Conservation (phyloP, 2,888 invertebrate genomes). For the Polyommatus iphigenia region DNA sequence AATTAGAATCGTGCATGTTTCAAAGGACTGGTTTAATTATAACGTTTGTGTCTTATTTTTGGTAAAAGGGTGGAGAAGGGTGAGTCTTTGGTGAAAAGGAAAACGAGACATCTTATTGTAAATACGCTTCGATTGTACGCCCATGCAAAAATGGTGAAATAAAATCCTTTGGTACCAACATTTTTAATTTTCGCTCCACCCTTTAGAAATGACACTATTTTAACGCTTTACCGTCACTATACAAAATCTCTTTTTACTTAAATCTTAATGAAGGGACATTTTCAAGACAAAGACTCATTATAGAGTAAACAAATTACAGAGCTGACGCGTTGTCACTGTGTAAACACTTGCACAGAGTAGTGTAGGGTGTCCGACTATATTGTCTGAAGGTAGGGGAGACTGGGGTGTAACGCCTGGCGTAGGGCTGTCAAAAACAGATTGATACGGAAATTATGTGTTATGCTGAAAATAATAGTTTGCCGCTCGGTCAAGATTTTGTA, state of each 20-base stretch:
- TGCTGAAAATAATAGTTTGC: neutral
- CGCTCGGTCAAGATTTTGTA: neutral
- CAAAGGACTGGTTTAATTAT: constrained; percentile 40
- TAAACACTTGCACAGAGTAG: constrained; percentile 44
- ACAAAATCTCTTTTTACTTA: constrained; percentile 8
- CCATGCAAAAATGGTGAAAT: neutral
- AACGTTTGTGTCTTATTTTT: constrained; percentile 24
- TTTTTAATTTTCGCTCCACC: neutral
- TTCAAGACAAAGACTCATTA: constrained; percentile 21
- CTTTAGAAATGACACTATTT: neutral
- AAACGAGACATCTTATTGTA: too few species aligned
- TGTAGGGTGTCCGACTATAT: constrained; percentile 45
- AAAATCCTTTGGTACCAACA: neutral
- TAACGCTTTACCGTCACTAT: neutral
- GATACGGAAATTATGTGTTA: neutral
- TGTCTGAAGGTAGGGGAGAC: constrained; percentile 41
- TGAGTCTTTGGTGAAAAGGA: too few species aligned
- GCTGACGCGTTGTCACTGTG: constrained; percentile 38
- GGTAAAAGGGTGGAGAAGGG: neutral
- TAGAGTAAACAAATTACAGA: constrained; percentile 33
- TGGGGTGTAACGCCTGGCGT: constrained; percentile 38
- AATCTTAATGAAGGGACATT: constrained; percentile 24
- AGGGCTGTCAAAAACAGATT: constrained; percentile 36
- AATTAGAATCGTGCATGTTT: constrained; percentile 45
- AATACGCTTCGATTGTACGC: neutral